A percentile compares a stretch with the other conserved stretches of the same genome.
Conservation (phyloP, 2,797 vertebrate species). For the Silurus aristotelis region DNA sequence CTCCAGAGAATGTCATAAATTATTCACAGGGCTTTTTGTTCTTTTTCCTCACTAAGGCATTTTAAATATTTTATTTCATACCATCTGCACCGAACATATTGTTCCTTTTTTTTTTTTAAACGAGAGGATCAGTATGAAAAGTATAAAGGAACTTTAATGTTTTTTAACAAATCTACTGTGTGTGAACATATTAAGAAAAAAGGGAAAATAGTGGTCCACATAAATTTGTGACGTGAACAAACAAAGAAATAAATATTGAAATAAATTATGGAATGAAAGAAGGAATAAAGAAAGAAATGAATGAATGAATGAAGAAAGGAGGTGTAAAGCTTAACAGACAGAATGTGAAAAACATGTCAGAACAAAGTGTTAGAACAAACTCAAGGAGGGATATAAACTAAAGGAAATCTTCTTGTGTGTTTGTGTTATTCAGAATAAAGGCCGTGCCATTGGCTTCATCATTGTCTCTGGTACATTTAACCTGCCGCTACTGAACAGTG, state of each 20-base stretch:
- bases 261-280: not conserved
- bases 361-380: not conserved
- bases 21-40: slow-evolving; percentile 39
- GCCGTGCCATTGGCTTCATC: slow-evolving; percentile 81
- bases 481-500: slow-evolving; percentile 70
- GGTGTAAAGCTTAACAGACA: not conserved
- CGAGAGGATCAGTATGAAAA: not conserved
- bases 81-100: not conserved
- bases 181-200: not conserved
- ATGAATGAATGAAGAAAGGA: not conserved
- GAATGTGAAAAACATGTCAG: not conserved
- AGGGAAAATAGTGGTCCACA: too few relatives aligned
- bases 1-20: slow-evolving; percentile 43
- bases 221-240: not conserved
- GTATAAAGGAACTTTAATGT: not conserved
- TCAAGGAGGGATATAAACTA: not conserved
- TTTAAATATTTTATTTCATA: slow-evolving; percentile 31
- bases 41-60: slow-evolving; percentile 25
- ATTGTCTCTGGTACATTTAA: slow-evolving; percentile 76
- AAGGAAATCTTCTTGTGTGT: not conserved
- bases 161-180: not conserved
- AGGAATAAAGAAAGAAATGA: not conserved
- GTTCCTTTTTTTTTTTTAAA: not conserved
- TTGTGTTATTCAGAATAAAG: slow-evolving; percentile 73
- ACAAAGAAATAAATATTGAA: not conserved